Base-by-base conservation (phyloP, 1,140 invertebrate genomes). In the Epicauta chinensis region DNA sequence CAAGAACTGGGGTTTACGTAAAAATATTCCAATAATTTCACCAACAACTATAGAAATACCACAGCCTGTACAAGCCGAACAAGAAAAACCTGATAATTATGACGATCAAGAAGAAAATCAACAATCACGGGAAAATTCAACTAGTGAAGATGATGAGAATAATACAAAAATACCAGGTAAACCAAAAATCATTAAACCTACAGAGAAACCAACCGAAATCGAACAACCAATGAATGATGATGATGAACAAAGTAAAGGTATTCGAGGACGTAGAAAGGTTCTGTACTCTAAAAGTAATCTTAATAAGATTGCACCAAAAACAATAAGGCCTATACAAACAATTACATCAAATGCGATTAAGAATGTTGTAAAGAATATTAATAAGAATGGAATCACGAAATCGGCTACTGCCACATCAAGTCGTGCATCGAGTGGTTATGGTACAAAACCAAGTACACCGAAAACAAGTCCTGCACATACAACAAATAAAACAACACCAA, bases 221-320 rank as follows among this genome's bases (percentile, higher is more conserved):
- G 71, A 73, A 14, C 51, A 6, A 68, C 64, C 14, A 52, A 63
- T 16, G 13, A 17, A 23, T 23, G 23, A 23, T 23, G 69, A 72
- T 2, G 59, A 60, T 3, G 71, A 71, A 32, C 63, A 64, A 39
- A 74, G 77, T 0, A 92, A 91, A 70, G 77, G 70, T 1, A 80
- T 94, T 17, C 74, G 89, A 41, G 90, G 89, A 0, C 71, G 85
- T 39, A 81, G 88, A 60, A 91, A 87, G 65, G 77, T 82, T 0
- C 69, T 82, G 2, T 88, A 87, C 61, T 77, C 81, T 11, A 69
- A 65, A 56, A 53, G 58, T 9, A 59, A 53, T 44, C 29, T 54
- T 10, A 60, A 48, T 16, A 61, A 58, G 47, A 41, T 59, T n/a
- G 10, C 55, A 6, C 58, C 64, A 15, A 62, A 58, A 48, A 56